A percentile compares a stretch with the other conserved stretches of the same genome.
phyloP scores from a whole-genome alignment of 2,113 vertebrate species.

The Dromas ardeola region DNA sequence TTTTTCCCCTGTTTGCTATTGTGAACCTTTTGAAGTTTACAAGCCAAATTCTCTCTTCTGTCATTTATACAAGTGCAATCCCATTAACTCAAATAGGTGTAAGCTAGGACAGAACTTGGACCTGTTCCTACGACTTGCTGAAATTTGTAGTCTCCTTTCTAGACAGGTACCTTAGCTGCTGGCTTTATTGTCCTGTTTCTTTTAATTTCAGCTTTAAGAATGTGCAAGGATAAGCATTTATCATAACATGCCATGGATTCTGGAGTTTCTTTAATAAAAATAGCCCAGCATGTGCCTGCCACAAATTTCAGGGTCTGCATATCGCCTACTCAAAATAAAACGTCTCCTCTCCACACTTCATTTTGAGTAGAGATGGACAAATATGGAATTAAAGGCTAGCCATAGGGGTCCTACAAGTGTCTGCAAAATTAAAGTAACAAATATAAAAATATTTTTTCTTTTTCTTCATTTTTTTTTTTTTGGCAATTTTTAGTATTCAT shows the following conservation, averaged over 20 bases:
- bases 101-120: background rate
- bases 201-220: slow-evolving; percentile 23
- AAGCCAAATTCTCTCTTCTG: background rate
- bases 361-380: background rate
- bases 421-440: background rate
- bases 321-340: slow-evolving; percentile 15
- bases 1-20: background rate
- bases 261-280: slow-evolving; percentile 61
- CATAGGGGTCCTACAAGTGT: background rate
- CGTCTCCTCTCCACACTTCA: background rate
- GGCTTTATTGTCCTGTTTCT: background rate
- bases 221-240: slow-evolving; percentile 51
- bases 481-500: background rate
- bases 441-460: background rate
- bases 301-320: background rate
- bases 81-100: background rate
- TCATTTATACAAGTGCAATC: background rate
- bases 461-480: too few species aligned
- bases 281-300: slow-evolving; percentile 37
- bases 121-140: slow-evolving; percentile 1
- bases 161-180: background rate
- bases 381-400: background rate
- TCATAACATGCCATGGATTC: slow-evolving; percentile 15
- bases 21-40: slow-evolving; percentile 49
- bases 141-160: background rate